Evolutionary conservation across 1,140 invertebrate genomes (phyloP).

Genomic region (Popillia japonica): DNA sequence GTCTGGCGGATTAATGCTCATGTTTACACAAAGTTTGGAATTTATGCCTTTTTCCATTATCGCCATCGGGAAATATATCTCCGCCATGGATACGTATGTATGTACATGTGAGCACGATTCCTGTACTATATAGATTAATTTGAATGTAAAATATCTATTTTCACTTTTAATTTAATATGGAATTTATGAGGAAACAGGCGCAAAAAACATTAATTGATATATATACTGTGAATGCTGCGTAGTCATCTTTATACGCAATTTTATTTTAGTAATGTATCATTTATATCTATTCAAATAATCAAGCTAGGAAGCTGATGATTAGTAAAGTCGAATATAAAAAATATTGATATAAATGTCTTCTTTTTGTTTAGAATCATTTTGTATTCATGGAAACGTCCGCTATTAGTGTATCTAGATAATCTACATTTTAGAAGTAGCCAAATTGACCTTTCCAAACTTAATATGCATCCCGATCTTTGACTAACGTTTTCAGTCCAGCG

Average conservation of each 20-base stretch:
- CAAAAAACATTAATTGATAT: too few relatives aligned
- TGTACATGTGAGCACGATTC: background rate
- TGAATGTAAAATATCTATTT: background rate
- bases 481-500: background rate
- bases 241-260: too few relatives aligned
- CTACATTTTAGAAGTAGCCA: background rate
- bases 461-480: conserved; percentile 9
- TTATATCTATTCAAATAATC: too few relatives aligned
- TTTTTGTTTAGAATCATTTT: background rate
- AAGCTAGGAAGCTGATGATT: too few relatives aligned
- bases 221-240: too few relatives aligned
- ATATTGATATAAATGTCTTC: too few relatives aligned
- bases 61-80: background rate
- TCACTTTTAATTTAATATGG: background rate
- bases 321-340: too few relatives aligned
- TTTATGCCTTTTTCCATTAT: background rate
- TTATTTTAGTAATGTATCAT: too few relatives aligned
- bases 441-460: conserved; percentile 1
- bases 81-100: background rate
- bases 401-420: background rate
- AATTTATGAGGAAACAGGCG: too few relatives aligned
- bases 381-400: background rate
- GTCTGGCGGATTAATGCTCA: background rate
- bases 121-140: background rate
- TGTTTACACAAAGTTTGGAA: background rate